These are phyloP conservation scores for Trichonephila inaurata DNA, from an alignment of 1,140 invertebrate genomes.

Conservation along the genomic window DNA sequence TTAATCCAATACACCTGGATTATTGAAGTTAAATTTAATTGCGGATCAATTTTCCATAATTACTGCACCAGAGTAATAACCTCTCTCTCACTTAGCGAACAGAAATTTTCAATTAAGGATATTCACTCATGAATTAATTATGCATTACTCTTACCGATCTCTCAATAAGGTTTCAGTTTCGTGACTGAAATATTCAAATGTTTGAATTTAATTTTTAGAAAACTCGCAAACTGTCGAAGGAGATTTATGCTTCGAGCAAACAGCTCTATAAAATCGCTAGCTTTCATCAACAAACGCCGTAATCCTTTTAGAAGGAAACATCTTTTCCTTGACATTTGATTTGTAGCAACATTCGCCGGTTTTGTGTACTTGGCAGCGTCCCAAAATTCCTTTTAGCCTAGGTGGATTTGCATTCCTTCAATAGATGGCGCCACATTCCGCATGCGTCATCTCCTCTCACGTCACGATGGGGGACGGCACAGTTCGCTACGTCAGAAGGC, in stretches of 20 bases:
- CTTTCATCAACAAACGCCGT: not conserved
- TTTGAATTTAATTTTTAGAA: too few species aligned
- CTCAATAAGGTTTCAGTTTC: not conserved
- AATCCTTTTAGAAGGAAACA: not conserved
- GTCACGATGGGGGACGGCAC: too few species aligned
- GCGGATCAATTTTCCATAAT: too few species aligned
- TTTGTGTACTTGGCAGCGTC: slow-evolving; percentile 3
- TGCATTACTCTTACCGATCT: not conserved
- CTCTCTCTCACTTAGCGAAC: not conserved
- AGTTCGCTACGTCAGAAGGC: slow-evolving; percentile 46
- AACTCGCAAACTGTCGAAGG: not conserved
- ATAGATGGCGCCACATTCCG: slow-evolving; percentile 28
- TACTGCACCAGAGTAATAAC: too few species aligned
- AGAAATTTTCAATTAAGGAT: not conserved
- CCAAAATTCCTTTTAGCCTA: slow-evolving; percentile 6
- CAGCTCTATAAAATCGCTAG: not conserved
- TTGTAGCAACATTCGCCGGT: slow-evolving; percentile 10
- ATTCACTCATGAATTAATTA: not conserved
- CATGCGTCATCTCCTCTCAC: not conserved
- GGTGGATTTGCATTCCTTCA: not conserved
- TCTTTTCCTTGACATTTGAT: slow-evolving; percentile 38
- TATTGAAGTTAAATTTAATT: too few species aligned
- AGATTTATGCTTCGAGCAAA: not conserved
- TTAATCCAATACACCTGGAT: too few species aligned
- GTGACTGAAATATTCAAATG: not conserved